Percentiles rank a stretch among this genome's conserved stretches.
Evolutionary conservation across 53 echinoderm and acorn worm genomes (phyloP).

Genomic region (Temnopleurus reevesii): DNA sequence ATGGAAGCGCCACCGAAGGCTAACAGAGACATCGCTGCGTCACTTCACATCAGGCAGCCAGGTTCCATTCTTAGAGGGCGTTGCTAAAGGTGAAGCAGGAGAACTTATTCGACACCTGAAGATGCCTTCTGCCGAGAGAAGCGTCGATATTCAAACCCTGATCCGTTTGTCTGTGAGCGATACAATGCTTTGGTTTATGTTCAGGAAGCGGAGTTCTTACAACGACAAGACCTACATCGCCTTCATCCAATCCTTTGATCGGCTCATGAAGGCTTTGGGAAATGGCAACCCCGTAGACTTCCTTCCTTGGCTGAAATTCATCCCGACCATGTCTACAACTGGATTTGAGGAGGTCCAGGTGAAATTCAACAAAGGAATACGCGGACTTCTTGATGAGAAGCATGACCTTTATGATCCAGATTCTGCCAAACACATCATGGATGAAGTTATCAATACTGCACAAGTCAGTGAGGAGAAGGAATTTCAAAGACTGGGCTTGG

Average conservation of each 20-base stretch:
- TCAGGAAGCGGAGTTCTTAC: conserved; percentile 57
- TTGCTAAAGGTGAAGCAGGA: conserved; percentile 65
- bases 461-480: conserved; percentile 64
- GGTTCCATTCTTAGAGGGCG: conserved; percentile 55
- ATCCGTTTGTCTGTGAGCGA: conserved; percentile 78
- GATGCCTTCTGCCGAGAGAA: not conserved
- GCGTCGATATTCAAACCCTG: not conserved
- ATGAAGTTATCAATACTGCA: conserved; percentile 67
- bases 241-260: conserved; percentile 57
- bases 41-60: conserved; percentile 77
- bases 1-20: conserved; percentile 78
- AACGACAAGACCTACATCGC: conserved; percentile 57
- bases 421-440: conserved; percentile 76
- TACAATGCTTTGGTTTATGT: conserved; percentile 68
- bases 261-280: conserved; percentile 57
- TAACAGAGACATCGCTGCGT: conserved; percentile 63
- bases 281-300: conserved; percentile 76
- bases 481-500: conserved; percentile 62
- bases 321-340: conserved; percentile 29
- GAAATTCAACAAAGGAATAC: conserved; percentile 45
- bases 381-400: conserved; percentile 51
- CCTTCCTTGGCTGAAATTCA: conserved; percentile 75
- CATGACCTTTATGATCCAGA: conserved; percentile 63
- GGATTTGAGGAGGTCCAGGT: conserved; percentile 24
- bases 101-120: conserved; percentile 48